A percentile compares a stretch with the other conserved stretches of the same genome.
Evolutionary conservation across 1,140 invertebrate genomes (phyloP).

Genomic region (Meloidogyne exigua): DNA sequence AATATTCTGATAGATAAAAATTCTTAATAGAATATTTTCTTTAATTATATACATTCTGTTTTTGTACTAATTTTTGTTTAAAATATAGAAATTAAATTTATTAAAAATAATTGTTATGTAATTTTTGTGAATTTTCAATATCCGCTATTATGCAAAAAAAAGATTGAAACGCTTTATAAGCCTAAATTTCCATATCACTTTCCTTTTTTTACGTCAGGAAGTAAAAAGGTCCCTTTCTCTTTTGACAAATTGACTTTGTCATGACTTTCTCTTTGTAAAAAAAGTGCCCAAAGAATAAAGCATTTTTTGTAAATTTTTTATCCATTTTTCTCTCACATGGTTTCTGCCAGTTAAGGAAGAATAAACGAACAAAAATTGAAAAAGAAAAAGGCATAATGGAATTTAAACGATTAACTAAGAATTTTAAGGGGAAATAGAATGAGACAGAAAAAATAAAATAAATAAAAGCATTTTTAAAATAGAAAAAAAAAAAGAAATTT

Average conservation of each 20-base stretch:
- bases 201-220: not conserved
- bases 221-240: not conserved
- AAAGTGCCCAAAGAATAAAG: not conserved
- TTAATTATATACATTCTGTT: too few species aligned
- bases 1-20: too few species aligned
- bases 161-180: not conserved
- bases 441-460: too few species aligned
- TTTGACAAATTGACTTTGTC: constrained; percentile 1
- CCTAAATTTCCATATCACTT: not conserved
- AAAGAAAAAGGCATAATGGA: not conserved
- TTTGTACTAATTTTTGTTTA: too few species aligned
- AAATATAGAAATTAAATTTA: too few species aligned
- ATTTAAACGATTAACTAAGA: not conserved
- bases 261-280: not conserved
- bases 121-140: not conserved
- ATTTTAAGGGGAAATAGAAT: not conserved
- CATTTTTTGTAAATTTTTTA: constrained; percentile 1
- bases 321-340: not conserved
- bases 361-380: not conserved
- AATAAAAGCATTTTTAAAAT: too few species aligned
- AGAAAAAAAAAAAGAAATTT: too few species aligned
- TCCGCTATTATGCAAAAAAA: not conserved
- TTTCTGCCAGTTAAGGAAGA: not conserved
- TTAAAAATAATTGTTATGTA: not conserved
- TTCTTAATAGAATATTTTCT: too few species aligned